Evolutionary conservation across 2,888 invertebrate genomes (phyloP).

Genomic region (Hyalella azteca): DNA sequence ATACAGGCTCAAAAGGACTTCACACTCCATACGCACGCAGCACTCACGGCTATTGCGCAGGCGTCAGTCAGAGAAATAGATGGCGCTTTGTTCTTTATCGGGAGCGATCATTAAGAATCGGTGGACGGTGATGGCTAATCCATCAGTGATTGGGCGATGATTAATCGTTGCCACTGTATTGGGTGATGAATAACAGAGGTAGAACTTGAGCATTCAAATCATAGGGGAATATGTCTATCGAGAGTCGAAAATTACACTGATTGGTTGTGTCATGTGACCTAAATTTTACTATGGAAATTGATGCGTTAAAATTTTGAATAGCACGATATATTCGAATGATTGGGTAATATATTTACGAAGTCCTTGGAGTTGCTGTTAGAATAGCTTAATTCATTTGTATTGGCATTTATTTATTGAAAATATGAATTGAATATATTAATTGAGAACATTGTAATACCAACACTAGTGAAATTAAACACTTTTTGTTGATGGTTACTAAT

Average conservation of each 20-base stretch:
- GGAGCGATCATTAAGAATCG: constrained; percentile 22
- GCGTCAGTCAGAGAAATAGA: constrained; percentile 1
- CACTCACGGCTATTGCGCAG: constrained; percentile 6
- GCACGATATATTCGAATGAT: too few relatives aligned
- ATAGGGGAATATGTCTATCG: not conserved
- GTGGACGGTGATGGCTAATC: not conserved
- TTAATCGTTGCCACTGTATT: not conserved
- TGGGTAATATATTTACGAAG: too few relatives aligned
- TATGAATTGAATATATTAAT: not conserved
- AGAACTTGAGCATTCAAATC: not conserved
- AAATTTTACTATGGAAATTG: too few relatives aligned
- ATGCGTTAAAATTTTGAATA: too few relatives aligned
- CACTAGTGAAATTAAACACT: too few relatives aligned
- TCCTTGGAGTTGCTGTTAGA: not conserved
- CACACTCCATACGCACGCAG: too few relatives aligned
- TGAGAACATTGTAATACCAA: not conserved
- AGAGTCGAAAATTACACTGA: too few relatives aligned
- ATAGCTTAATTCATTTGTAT: not conserved
- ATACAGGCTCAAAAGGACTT: too few relatives aligned
- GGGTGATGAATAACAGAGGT: not conserved
- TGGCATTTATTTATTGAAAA: not conserved
- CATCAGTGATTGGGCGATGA: constrained; percentile 20
- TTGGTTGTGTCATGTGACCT: too few relatives aligned
- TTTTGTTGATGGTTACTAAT: too few relatives aligned
- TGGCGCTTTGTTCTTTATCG: constrained; percentile 29